Evolutionary conservation across 2,888 invertebrate species (phyloP).

Genomic region (Melipona beecheii): DNA sequence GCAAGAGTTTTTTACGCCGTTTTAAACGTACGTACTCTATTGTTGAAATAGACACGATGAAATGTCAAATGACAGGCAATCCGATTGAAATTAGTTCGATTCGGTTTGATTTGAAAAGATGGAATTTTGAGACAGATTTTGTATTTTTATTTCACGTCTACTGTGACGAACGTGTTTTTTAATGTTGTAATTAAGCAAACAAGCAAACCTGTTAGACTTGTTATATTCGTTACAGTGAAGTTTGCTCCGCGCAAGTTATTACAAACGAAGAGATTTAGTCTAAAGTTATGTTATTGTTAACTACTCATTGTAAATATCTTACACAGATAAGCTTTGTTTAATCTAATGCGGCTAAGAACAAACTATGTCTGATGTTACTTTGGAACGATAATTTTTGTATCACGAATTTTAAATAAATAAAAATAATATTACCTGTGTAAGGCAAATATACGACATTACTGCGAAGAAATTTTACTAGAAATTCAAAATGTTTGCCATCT

Average conservation of each 20-base stretch:
- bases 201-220: constrained; percentile 48
- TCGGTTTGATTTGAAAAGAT: background rate
- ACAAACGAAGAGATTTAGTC: constrained; percentile 14
- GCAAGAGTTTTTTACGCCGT: background rate
- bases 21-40: too few species aligned
- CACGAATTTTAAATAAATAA: background rate
- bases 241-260: constrained; percentile 9
- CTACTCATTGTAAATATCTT: constrained; percentile 29
- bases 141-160: background rate
- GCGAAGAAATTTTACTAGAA: background rate
- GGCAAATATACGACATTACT: constrained; percentile 24
- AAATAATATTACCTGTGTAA: constrained; percentile 41
- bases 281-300: constrained; percentile 3
- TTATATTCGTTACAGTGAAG: background rate
- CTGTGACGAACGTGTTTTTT: background rate
- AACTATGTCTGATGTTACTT: background rate
- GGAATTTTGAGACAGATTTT: background rate
- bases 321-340: constrained; percentile 43
- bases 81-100: background rate
- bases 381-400: background rate
- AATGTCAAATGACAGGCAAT: background rate
- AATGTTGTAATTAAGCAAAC: constrained; percentile 40
- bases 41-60: too few species aligned
- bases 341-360: background rate
- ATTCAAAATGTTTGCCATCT: constrained; percentile 16